Conservation (phyloP, 2,113 vertebrate genomes). For the Eurystomus gularis region DNA sequence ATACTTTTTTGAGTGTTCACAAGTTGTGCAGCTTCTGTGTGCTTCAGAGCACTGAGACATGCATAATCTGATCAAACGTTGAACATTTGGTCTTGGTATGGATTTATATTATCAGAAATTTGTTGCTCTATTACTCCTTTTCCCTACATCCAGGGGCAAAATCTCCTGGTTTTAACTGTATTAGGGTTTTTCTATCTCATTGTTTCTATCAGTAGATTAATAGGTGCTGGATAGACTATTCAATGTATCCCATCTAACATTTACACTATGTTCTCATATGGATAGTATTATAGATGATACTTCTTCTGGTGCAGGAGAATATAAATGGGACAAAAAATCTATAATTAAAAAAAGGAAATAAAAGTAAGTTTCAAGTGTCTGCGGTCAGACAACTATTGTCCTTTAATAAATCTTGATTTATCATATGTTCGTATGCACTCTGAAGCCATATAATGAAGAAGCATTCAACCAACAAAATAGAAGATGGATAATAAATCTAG, state of each 20-base stretch:
- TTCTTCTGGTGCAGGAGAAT: not conserved
- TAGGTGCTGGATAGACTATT: not conserved
- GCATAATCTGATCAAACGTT: fast-evolving
- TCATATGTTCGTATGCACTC: not conserved
- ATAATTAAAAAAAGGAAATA: not conserved
- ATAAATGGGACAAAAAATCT: not conserved
- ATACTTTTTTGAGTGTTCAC: not conserved
- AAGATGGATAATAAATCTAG: not conserved
- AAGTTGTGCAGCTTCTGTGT: not conserved
- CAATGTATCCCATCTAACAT: not conserved
- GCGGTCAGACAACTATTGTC: not conserved
- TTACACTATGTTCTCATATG: not conserved
- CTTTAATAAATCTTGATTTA: not conserved
- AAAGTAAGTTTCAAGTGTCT: not conserved
- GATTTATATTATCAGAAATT: not conserved
- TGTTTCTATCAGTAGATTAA: not conserved
- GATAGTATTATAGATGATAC: not conserved
- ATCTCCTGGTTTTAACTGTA: not conserved
- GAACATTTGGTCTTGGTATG: not conserved
- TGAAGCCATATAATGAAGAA: not conserved
- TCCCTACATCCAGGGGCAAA: not conserved
- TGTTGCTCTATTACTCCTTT: not conserved
- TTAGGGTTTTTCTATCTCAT: not conserved
- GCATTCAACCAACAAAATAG: not conserved
- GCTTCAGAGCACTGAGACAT: not conserved